These are phyloP conservation scores for Psophia crepitans DNA, from an alignment of 2,113 vertebrate genomes.

Conservation along the genomic window DNA sequence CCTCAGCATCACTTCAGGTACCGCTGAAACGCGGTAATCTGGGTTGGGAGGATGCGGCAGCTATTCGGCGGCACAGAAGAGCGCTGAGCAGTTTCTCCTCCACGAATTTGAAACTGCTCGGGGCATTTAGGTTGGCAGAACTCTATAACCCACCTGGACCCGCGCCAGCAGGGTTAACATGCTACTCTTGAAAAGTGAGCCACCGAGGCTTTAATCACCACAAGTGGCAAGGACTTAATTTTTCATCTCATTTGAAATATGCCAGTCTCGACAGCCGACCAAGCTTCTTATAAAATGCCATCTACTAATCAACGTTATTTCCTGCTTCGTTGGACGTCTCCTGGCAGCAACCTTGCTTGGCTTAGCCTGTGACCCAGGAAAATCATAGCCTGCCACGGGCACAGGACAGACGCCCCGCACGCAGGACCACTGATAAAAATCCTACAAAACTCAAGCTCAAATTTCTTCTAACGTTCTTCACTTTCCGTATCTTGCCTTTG, in stretches of 20 bases:
- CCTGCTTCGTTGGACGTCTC: neutral
- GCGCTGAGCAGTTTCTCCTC: neutral
- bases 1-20: neutral
- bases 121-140: constrained; percentile 34
- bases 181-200: constrained; percentile 47
- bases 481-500: neutral
- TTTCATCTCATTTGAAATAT: constrained; percentile 47
- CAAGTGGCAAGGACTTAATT: constrained; percentile 39
- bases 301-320: neutral
- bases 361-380: neutral
- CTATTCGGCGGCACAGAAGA: neutral
- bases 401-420: neutral
- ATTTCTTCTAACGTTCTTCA: neutral
- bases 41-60: neutral
- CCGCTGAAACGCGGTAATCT: neutral
- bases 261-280: neutral
- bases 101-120: constrained; percentile 8
- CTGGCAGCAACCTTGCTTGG: neutral
- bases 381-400: neutral
- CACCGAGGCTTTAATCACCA: neutral
- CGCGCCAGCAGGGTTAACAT: neutral
- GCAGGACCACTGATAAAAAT: neutral
- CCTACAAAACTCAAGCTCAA: neutral
- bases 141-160: constrained; percentile 43
- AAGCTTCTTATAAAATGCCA: neutral